Conservation (phyloP, 2,797 vertebrate species). For the Parambassis ranga region DNA sequence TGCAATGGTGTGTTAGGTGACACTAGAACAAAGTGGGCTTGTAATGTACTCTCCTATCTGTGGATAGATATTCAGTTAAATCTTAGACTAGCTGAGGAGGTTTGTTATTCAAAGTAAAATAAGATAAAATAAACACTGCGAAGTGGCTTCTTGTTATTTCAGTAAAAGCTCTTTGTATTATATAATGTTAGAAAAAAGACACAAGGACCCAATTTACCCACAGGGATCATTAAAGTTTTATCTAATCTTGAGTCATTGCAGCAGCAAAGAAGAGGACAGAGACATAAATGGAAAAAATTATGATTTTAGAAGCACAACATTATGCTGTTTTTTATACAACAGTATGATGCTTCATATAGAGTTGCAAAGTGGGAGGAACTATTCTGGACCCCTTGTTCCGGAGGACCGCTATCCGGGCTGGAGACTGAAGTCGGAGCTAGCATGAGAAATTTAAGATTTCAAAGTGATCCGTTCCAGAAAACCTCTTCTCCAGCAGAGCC, state of each 20-base stretch:
- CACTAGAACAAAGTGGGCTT: no score
- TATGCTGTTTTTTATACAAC: background rate
- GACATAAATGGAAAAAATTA: slow-evolving; percentile 30
- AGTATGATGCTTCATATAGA: background rate
- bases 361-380: background rate
- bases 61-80: background rate
- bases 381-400: background rate
- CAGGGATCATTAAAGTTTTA: slow-evolving; percentile 57
- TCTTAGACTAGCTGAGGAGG: background rate
- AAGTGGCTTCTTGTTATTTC: slow-evolving; percentile 12
- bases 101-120: slow-evolving; percentile 6
- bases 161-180: slow-evolving; percentile 48
- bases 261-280: background rate
- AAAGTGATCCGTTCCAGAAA: background rate
- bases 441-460: background rate
- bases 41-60: no score
- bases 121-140: background rate
- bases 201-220: slow-evolving; percentile 29
- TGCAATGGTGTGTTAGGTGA: no score
- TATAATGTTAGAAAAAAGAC: slow-evolving; percentile 38
- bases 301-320: slow-evolving; percentile 2
- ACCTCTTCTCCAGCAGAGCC: background rate
- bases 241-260: slow-evolving; percentile 32
- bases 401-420: no score
- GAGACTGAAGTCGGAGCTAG: no score